Conservation (phyloP, 2,888 invertebrate genomes). For the Scrobipalpa atriplicella region DNA sequence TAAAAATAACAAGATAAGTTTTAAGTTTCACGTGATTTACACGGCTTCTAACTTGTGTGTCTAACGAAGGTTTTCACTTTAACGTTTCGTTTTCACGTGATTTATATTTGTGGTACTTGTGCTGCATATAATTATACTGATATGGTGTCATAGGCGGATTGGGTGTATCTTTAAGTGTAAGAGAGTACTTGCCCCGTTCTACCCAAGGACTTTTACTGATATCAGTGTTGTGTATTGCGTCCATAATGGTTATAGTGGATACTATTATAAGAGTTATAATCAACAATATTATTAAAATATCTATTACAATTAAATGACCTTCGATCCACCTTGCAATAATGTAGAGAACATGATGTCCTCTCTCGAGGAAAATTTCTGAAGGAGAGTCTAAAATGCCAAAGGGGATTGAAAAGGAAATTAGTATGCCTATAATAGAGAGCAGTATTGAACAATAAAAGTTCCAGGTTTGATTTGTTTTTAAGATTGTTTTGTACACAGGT, state of each 20-base stretch:
- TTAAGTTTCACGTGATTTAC: no score
- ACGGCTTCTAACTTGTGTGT: no score
- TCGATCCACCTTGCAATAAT: slow-evolving; percentile 41
- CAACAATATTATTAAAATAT: slow-evolving; percentile 48
- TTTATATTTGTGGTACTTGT: background rate
- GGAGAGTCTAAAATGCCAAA: slow-evolving; percentile 49
- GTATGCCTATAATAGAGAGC: slow-evolving; percentile 48
- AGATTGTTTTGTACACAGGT: slow-evolving; percentile 38
- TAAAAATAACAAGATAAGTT: no score
- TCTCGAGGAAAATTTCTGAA: slow-evolving; percentile 44
- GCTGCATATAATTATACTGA: background rate
- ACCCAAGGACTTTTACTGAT: slow-evolving; percentile 55
- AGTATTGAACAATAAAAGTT: slow-evolving; percentile 51
- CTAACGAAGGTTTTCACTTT: no score
- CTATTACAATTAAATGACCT: slow-evolving; percentile 44
- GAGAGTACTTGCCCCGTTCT: slow-evolving; percentile 43
- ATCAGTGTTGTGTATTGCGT: slow-evolving; percentile 52
- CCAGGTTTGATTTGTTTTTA: slow-evolving; percentile 43
- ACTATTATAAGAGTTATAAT: slow-evolving; percentile 45
- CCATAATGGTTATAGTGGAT: slow-evolving; percentile 42
- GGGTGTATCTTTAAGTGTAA: background rate
- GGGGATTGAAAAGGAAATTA: slow-evolving; percentile 55
- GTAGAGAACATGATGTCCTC: slow-evolving; percentile 39
- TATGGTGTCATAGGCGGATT: background rate
- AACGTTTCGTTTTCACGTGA: no score